Evolutionary conservation across 2,888 invertebrate species (phyloP), one percentile per base, ranked within the genome.

Genomic region (Melinaea marsaeus): DNA sequence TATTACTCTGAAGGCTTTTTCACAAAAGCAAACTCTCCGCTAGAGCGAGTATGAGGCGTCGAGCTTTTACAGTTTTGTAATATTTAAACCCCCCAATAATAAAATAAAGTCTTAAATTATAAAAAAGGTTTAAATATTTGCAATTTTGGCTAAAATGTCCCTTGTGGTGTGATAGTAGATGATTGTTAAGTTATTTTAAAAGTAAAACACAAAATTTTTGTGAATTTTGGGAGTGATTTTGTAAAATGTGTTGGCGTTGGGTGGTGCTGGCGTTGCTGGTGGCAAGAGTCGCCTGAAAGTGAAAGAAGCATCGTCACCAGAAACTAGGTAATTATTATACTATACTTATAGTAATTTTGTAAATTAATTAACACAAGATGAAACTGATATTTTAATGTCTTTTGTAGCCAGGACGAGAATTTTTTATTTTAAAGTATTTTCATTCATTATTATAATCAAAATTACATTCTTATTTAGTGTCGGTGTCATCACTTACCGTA

Each of bases 251-350:
- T 85, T 74, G 75, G 74, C 84, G 79, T 77, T 73, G 74, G 73
- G 76, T 84, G 80, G 70, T 74, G 70, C 61, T 80, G 72, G 67
- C 72, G 73, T 72, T 86, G 77, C 74, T 86, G 79, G 80, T 80
- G 78, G 75, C 79, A 55, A 78, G 77, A 48, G 85, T 77, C 67
- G 77, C 80, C 62, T 83, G 81, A 64, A 86, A 83, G 69, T 85
- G 84, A 61, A 88, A 86, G 79, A 86, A 83, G 62, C 84, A 86
- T 64, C 81, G 84, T 11, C 84, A 86, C 72, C 83, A 88, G 32
- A 90, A 90, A 67, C 89, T 89, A 67, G 88, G 90, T 90, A 64
- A 34, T 11, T 9, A n/a, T n/a, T n/a, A n/a, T n/a, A n/a, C n/a
- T n/a, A n/a, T n/a, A 9, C 9, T 42, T 42, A 42, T 9, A 9